Base-by-base conservation (phyloP, 2,113 vertebrate genomes). In the Ceyx melanurus region DNA sequence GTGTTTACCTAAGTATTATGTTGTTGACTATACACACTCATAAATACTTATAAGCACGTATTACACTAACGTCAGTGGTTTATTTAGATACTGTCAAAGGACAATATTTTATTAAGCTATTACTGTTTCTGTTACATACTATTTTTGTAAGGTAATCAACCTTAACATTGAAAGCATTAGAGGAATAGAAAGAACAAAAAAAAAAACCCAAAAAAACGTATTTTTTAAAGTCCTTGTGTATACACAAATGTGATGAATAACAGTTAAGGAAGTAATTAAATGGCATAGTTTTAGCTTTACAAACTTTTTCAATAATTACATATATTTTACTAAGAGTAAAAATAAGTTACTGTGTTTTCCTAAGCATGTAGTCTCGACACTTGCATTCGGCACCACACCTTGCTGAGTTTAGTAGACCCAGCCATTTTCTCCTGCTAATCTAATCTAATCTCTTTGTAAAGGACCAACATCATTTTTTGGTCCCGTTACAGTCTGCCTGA, bases 301-400 rank as follows among this genome's bases (percentile, higher is more conserved):
- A 73, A 72, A 31, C 3, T 64, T 72, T 72, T 78, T 48, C 33
- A 79, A 82, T 7, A 72, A 37, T 21, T 71, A 29, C 2, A 1
- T 23, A 8, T 53, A 60, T 53, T 88, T 65, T 26, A 54, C 13
- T 31, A 48, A 45, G 15, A 64, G 11, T 78, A 76, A 82, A 51
- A 23, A 26, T 53, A 61, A 86, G 18, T 11, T 33, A 61, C 2
- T 20, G 1, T 61, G 20, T 73, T 88, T 80, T 73, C 23, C 25
- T 62, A 74, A 72, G 33, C 0, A 0, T 26, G 6, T 7, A 26
- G 7, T 46, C 54, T 70, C 19, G 83, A 66, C 3, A 13, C 2
- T n/a, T 46, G 15, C 14, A 13, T 67, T 43, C 29, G 31, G 10
- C 21, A 70, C 3, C 25, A 54, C 13, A 31, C 13, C 17, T 91